These are phyloP conservation scores for Drosophila diplacantha DNA, from an alignment of 2,888 invertebrate genomes.

Conservation along the genomic window DNA sequence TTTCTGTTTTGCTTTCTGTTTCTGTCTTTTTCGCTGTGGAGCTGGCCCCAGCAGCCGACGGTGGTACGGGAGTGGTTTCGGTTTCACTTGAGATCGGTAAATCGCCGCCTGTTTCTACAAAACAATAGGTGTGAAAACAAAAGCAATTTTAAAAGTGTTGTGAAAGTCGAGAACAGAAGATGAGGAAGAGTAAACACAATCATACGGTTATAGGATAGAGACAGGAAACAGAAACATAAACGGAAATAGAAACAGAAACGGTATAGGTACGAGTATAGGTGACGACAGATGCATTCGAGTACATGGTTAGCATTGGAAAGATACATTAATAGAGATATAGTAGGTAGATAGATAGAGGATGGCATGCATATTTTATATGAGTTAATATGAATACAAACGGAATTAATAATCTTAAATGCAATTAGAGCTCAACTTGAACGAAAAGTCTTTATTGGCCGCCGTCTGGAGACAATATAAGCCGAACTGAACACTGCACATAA, in stretches of 20 bases:
- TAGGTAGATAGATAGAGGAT: slow-evolving; percentile 23
- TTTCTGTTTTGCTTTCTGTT: slow-evolving; percentile 50
- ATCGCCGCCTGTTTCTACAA: slow-evolving; percentile 78
- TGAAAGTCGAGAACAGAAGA: slow-evolving; percentile 70
- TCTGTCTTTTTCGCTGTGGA: slow-evolving; percentile 63
- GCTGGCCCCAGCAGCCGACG: slow-evolving; percentile 49
- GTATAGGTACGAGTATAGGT: slow-evolving; percentile 3
- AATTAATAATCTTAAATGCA: slow-evolving; percentile 60
- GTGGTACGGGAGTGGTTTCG: slow-evolving; percentile 73
- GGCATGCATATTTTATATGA: slow-evolving; percentile 53
- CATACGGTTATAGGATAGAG: slow-evolving; percentile 44
- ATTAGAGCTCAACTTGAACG: slow-evolving; percentile 76
- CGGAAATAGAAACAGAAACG: slow-evolving; percentile 14
- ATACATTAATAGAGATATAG: slow-evolving; percentile 38
- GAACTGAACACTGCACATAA: slow-evolving; percentile 43
- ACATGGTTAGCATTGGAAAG: slow-evolving; percentile 31
- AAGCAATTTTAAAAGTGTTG: slow-evolving; percentile 74
- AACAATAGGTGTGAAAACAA: slow-evolving; percentile 76
- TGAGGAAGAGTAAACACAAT: slow-evolving; percentile 58
- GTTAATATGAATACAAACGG: slow-evolving; percentile 36
- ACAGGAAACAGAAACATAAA: slow-evolving; percentile 27
- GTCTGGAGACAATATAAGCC: slow-evolving; percentile 40
- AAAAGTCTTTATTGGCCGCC: slow-evolving; percentile 60
- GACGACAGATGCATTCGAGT: slow-evolving; percentile 27
- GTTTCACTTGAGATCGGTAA: slow-evolving; percentile 71